These are phyloP conservation scores for Meliscaeva auricollis DNA, from an alignment of 2,888 invertebrate species.

Conservation along the genomic window DNA sequence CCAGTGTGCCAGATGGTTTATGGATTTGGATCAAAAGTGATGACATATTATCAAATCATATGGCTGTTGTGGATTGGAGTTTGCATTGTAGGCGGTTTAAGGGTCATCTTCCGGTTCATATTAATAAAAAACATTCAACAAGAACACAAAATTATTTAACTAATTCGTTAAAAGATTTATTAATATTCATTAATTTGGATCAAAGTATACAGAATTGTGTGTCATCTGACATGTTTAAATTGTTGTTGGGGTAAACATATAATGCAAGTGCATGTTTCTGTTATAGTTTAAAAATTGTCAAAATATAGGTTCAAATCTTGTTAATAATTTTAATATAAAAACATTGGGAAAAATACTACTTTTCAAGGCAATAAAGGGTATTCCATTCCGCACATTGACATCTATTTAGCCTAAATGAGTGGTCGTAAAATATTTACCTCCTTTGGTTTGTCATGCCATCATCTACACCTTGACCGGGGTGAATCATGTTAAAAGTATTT, in stretches of 20 bases:
- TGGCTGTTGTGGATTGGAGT: neutral
- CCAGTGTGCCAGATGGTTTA: conserved; percentile 21
- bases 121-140: conserved; percentile 20
- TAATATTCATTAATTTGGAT: neutral
- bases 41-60: conserved; percentile 12
- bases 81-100: neutral
- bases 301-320: too few relatives aligned
- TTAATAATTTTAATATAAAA: too few relatives aligned
- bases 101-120: conserved; percentile 28
- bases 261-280: too few relatives aligned
- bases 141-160: neutral
- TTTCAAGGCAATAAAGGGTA: neutral
- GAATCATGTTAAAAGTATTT: conserved; percentile 4
- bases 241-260: too few relatives aligned
- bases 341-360: too few relatives aligned
- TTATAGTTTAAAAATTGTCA: too few relatives aligned
- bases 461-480: neutral
- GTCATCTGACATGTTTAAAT: too few relatives aligned
- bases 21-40: conserved; percentile 2
- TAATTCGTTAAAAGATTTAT: conserved; percentile 7
- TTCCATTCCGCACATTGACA: too few relatives aligned
- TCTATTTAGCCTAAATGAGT: too few relatives aligned
- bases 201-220: too few relatives aligned
- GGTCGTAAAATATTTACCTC: neutral
- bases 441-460: neutral